Base-by-base conservation (phyloP, 2,888 invertebrate genomes). In the Galeruca laticollis region DNA sequence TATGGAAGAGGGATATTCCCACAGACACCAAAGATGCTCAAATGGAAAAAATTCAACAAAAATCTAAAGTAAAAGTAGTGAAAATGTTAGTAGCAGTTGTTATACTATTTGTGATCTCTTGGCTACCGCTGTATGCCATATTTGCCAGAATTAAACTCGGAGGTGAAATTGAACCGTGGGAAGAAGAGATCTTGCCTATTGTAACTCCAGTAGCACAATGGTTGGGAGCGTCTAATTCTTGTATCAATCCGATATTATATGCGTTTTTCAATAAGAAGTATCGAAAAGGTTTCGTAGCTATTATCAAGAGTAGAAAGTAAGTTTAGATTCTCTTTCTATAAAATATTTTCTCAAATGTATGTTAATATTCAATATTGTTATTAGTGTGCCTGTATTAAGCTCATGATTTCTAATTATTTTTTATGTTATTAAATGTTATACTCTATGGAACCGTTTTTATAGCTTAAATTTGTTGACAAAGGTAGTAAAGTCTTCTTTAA, bases 201-300 rank as follows among this genome's bases (percentile, higher is more conserved):
- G 92, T 93, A 2, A 94, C 94, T 18, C 97, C 97, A 3, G 89
- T 97, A 61, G 96, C 95, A 5, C 97, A 95, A 84, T 96, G 95
- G 95, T 87, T 98, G 57, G 97, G 97, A 2, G 92, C 96, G 0
- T 95, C 96, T 18, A 98, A 98, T 85, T 96, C 96, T 20, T 97
- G 97, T 88, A 96, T 97, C 82, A 98, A 98, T 86, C 97, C 97
- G 0, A 93, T 98, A 73, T 88, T 98, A 68, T 97, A 97, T 85
- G 96, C 96, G 2, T 97, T 96, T 87, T 96, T 97, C 87, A 97
- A 97, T 86, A 95, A 95, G 84, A 97, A 97, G 84, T 98, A 94
- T 85, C 89, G 97, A 13, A 90, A 93, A 70, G 97, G 97, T 4
- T 97, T 98, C 84, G 91, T 93, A 51, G 95, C 95, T 18, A 95